Evolutionary conservation across 1,140 invertebrate species (phyloP).

Genomic region (Galendromus occidentalis): DNA sequence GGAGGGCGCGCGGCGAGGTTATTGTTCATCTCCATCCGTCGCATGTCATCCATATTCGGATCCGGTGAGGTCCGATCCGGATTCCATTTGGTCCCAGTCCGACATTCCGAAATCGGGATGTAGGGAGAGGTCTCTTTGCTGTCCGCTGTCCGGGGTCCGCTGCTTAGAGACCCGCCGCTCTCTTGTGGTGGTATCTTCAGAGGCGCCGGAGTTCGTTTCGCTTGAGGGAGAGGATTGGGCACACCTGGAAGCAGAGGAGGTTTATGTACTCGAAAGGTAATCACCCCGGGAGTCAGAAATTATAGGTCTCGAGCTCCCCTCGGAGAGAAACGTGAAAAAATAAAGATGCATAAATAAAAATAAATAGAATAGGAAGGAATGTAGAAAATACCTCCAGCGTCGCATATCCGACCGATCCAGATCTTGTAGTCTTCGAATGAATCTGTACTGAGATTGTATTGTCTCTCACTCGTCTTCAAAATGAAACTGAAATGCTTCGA

Average conservation of each 20-base stretch:
- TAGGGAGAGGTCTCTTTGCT: slow-evolving; percentile 24
- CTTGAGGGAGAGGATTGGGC: background rate
- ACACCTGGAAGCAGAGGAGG: background rate
- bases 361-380: too few species aligned
- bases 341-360: too few species aligned
- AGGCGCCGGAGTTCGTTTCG: background rate
- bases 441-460: background rate
- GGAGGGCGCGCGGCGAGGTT: slow-evolving; percentile 18
- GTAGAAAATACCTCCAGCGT: background rate
- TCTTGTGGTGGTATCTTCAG: slow-evolving; percentile 4
- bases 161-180: background rate
- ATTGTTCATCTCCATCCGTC: slow-evolving; percentile 18
- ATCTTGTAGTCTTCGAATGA: background rate
- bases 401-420: background rate
- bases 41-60: slow-evolving; percentile 14
- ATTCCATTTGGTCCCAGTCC: slow-evolving; percentile 42
- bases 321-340: too few species aligned
- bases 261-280: too few species aligned
- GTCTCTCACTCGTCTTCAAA: background rate
- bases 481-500: background rate
- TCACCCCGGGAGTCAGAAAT: too few species aligned
- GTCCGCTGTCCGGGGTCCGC: background rate
- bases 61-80: slow-evolving; percentile 7
- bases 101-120: slow-evolving; percentile 52
- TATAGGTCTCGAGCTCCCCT: too few species aligned